Conservation (phyloP, 2,888 invertebrate genomes). For the Eurois occulta region DNA sequence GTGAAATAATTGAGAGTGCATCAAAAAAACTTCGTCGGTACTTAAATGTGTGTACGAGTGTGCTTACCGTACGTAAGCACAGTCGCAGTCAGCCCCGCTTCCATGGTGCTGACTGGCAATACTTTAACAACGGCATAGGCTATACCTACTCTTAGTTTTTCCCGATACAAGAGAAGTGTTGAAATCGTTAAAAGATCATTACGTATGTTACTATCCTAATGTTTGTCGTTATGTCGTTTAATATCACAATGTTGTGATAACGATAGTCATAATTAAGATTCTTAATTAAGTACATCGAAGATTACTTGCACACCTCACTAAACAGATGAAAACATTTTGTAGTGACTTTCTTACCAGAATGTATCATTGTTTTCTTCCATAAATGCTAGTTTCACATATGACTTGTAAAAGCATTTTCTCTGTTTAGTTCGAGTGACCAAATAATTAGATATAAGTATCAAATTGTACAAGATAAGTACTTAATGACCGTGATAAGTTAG, state of each 20-base stretch:
- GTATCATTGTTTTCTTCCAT: neutral
- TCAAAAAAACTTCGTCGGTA: neutral
- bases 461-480: conserved; percentile 43
- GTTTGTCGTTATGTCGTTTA: conserved; percentile 32
- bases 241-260: conserved; percentile 36
- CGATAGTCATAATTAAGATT: conserved; percentile 28
- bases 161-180: neutral
- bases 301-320: conserved; percentile 20
- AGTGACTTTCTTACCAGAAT: conserved; percentile 12
- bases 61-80: no score
- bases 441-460: conserved; percentile 18
- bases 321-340: conserved; percentile 19
- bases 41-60: neutral
- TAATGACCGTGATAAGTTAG: conserved; percentile 42
- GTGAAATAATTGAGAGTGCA: neutral
- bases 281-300: conserved; percentile 22
- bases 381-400: neutral
- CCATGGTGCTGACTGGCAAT: neutral
- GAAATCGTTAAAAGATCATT: conserved; percentile 48
- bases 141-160: neutral
- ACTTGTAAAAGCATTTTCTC: neutral
- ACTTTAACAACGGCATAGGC: neutral
- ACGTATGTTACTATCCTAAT: conserved; percentile 36
- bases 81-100: no score
- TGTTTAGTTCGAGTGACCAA: neutral